Evolutionary conservation across 2,797 vertebrate genomes (phyloP), one percentile per base, ranked within the genome.

Genomic region (Eptatretus atami): DNA sequence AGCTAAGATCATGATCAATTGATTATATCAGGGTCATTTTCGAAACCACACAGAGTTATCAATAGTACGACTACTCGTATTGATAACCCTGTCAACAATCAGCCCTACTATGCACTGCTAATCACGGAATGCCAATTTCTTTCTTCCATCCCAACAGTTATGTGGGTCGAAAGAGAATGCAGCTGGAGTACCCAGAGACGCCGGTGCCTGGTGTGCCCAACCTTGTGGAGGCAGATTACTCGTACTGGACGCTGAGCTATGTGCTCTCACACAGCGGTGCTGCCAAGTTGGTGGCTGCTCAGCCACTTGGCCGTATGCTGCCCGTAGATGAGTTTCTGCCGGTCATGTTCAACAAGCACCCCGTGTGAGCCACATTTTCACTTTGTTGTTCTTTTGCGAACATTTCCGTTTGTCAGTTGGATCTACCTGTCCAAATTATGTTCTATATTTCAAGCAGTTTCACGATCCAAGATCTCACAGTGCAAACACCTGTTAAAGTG

Each of bases 311-410:
- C 68, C 88, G 84, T 70, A 95, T 98, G 82, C 76, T 98, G 65
- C 92, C 92, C 0, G 82, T 98, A 9, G 92, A 98, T 0, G 92
- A 98, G 69, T 96, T 90, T 73, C 75, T 98, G 66, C 92, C 92
- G 73, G 81, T 98, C 74, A 94, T 98, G 92, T 95, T 85, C 0
- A 80, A 95, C 78, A 85, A 77, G 66, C 92, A 98, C 70, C 81
- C 84, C 68, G 94, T 86, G 90, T 98, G 73, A 65, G 79, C 79
- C 68, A 3, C 11, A n/a, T 6, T 1, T 2, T 14, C 13, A 14
- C 15, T 11, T 44, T 52, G 4, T 44, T 44, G 4, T 44, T 44
- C 31, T 8, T 44, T 44, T 44, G 31, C 31, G 4, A 44, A 44
- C 31, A 44, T 44, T 44, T 44, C 31, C 31, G 31, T 44, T 44